Conservation (phyloP, 2,888 invertebrate species). For the Drosophila ezoana region DNA sequence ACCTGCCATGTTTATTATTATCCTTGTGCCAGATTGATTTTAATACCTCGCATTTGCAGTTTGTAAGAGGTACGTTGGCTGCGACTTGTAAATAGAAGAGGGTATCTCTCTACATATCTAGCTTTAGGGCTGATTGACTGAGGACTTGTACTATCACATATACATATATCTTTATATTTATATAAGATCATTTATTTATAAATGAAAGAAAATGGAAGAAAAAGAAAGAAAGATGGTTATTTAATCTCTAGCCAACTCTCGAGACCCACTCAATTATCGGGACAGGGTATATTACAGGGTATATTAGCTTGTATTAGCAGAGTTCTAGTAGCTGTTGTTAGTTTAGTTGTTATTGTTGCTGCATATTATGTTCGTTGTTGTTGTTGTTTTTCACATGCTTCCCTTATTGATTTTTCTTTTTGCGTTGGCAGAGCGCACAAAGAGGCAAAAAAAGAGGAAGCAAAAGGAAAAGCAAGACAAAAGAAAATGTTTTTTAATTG, state of each 20-base stretch:
- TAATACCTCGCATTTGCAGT: slow-evolving; percentile 2
- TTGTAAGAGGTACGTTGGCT: neutral
- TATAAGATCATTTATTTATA: too few relatives aligned
- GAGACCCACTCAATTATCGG: neutral
- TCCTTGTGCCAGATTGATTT: slow-evolving; percentile 77
- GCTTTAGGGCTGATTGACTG: too few relatives aligned
- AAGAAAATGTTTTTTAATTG: slow-evolving; percentile 68
- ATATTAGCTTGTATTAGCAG: neutral
- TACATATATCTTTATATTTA: too few relatives aligned
- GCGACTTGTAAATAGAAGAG: neutral
- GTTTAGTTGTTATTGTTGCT: too few relatives aligned
- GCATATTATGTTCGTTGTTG: neutral
- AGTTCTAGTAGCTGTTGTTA: too few relatives aligned
- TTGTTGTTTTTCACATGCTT: slow-evolving; percentile 39
- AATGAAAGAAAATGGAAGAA: too few relatives aligned
- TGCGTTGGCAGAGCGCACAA: slow-evolving; percentile 28
- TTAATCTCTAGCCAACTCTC: too few relatives aligned
- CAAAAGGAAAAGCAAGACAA: slow-evolving; percentile 41
- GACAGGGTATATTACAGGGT: neutral
- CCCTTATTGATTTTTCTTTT: slow-evolving; percentile 68
- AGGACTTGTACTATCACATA: too few relatives aligned
- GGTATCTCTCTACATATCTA: too few relatives aligned
- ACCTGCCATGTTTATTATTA: slow-evolving; percentile 44
- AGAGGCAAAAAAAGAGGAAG: slow-evolving; percentile 19
- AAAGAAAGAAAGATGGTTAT: too few relatives aligned